Percentiles rank a stretch among this genome's conserved stretches.
Conservation (phyloP, 1,140 invertebrate species). For the Lepidurus couesii region DNA sequence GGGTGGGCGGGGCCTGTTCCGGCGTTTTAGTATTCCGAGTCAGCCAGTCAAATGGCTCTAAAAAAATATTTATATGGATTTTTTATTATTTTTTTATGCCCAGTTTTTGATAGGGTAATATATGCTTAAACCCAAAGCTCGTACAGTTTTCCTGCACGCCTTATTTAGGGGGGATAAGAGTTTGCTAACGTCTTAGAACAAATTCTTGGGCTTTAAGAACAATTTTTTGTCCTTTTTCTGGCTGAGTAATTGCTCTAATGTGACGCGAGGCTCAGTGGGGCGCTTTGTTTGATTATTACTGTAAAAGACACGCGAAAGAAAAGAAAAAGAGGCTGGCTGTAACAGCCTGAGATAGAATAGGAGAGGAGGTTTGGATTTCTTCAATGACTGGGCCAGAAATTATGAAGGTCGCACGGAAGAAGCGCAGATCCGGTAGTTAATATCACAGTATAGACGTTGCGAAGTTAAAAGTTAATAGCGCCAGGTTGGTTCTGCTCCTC, state of each 20-base stretch:
- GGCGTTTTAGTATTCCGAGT: neutral
- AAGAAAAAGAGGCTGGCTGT: too few species aligned
- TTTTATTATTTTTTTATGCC: neutral
- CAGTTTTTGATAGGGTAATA: neutral
- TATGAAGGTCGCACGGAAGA: slow-evolving; percentile 14
- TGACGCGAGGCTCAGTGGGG: too few species aligned
- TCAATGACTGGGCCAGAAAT: slow-evolving; percentile 1
- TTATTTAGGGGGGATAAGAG: neutral
- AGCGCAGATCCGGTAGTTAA: slow-evolving; percentile 21
- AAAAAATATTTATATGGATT: too few species aligned
- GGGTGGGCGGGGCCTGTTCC: slow-evolving; percentile 9
- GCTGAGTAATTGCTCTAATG: neutral
- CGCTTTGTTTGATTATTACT: too few species aligned
- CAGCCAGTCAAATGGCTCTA: neutral
- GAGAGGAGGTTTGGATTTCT: slow-evolving; percentile 2
- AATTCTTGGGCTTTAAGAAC: neutral
- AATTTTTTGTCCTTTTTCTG: neutral
- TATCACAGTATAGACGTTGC: neutral
- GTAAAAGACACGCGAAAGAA: too few species aligned
- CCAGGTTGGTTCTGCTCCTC: neutral
- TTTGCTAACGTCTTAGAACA: neutral
- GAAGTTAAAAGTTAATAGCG: neutral
- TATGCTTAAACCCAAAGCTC: neutral
- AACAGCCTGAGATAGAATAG: too few species aligned
- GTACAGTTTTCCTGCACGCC: neutral